Conservation (phyloP, 2,797 vertebrate genomes). For the Spatula clypeata region DNA sequence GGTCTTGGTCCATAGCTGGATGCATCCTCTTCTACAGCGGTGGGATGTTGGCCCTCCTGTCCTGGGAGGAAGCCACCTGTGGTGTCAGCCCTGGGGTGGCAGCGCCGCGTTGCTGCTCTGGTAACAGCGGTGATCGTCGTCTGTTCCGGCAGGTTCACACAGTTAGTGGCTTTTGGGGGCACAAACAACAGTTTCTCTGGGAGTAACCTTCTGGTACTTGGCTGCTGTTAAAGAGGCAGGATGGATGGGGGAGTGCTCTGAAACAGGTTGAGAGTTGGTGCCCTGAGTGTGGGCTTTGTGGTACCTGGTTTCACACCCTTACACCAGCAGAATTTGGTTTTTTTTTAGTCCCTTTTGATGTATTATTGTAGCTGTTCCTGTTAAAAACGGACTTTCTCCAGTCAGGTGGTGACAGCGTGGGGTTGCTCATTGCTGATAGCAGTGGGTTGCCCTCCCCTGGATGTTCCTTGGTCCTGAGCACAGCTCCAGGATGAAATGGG, state of each 20-base stretch:
- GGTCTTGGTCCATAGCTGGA: background rate
- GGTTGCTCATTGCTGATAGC: background rate
- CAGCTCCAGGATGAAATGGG: background rate
- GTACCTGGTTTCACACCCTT: background rate
- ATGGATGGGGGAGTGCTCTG: background rate
- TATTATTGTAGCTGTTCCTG: background rate
- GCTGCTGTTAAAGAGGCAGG: background rate
- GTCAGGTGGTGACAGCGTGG: background rate
- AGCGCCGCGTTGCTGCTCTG: background rate
- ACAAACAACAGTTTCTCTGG: background rate
- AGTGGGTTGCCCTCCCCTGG: background rate
- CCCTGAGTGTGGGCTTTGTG: rapidly evolving
- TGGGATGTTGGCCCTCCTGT: background rate
- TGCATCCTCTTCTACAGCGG: background rate
- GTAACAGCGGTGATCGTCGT: background rate
- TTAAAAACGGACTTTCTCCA: background rate
- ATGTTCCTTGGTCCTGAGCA: background rate
- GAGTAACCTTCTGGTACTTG: background rate
- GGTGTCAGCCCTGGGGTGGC: background rate
- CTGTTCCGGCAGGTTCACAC: background rate
- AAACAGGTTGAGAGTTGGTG: background rate
- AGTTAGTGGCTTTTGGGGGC: background rate
- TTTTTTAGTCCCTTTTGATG: background rate
- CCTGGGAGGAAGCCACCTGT: rapidly evolving
- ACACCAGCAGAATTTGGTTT: background rate